Evolutionary conservation across 2,888 invertebrate species (phyloP).

Genomic region (Nymphalis c-album): DNA sequence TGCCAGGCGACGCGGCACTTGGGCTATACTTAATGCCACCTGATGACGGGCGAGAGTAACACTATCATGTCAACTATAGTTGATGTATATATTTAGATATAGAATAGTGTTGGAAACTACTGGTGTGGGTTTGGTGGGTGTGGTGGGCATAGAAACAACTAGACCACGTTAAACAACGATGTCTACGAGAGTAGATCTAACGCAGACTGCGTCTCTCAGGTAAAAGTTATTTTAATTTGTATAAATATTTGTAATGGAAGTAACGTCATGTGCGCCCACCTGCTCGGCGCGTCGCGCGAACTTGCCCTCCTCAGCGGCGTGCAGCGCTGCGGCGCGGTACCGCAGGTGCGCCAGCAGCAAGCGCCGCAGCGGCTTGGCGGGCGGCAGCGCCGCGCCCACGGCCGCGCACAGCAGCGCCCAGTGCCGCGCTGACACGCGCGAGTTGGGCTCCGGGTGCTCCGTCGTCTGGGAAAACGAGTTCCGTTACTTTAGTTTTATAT

Average conservation of each 20-base stretch:
- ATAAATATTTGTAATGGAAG: too few relatives aligned
- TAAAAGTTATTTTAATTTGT: too few relatives aligned
- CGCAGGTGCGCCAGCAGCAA: constrained; percentile 94
- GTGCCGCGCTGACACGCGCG: constrained; percentile 92
- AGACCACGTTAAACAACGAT: too few relatives aligned
- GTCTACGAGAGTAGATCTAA: too few relatives aligned
- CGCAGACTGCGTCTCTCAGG: too few relatives aligned
- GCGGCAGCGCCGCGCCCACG: constrained; percentile 88
- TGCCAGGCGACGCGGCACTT: constrained; percentile 89
- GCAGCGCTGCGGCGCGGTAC: constrained; percentile 92
- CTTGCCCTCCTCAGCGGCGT: constrained; percentile 93
- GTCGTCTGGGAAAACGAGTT: constrained; percentile 83
- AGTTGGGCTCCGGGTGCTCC: constrained; percentile 93
- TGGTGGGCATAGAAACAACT: too few relatives aligned
- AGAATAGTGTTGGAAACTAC: too few relatives aligned
- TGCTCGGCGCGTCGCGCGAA: constrained; percentile 96
- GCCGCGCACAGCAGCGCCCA: constrained; percentile 90
- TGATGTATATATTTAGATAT: too few relatives aligned
- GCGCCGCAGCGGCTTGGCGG: constrained; percentile 91
- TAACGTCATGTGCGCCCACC: constrained; percentile 59
- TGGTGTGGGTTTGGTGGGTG: too few relatives aligned
- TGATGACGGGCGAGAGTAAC: constrained; percentile 34
- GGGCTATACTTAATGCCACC: constrained; percentile 76
- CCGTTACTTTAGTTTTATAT: not conserved
- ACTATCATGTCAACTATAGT: too few relatives aligned